Conservation (phyloP, 1,140 invertebrate genomes). For the Zaprionus taronus region DNA sequence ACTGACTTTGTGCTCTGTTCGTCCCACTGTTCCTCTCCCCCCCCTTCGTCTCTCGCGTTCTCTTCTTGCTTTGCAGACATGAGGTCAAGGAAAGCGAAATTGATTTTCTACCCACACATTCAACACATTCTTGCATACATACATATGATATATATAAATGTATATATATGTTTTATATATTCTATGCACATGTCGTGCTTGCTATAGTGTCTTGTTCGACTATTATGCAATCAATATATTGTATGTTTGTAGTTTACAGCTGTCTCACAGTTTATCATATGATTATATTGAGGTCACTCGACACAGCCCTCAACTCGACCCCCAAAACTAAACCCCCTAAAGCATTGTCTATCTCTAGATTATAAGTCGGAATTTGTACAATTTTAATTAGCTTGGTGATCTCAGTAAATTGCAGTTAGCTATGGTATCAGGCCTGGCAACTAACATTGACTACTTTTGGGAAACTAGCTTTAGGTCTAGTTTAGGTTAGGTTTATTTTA, state of each 20-base stretch:
- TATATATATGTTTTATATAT: constrained; percentile 5
- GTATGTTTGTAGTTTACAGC: not conserved
- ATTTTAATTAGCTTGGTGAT: not conserved
- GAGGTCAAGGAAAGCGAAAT: constrained; percentile 80
- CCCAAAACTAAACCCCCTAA: not conserved
- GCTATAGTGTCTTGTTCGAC: not conserved
- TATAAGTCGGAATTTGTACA: not conserved
- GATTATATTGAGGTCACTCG: constrained; percentile 2
- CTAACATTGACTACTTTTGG: too few relatives aligned
- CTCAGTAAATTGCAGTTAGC: too few relatives aligned
- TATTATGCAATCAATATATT: constrained; percentile 8
- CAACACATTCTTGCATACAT: not conserved
- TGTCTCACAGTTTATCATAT: constrained; percentile 2
- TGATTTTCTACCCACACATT: constrained; percentile 56
- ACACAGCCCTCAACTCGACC: not conserved
- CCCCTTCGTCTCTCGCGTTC: constrained; percentile 18
- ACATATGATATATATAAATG: not conserved
- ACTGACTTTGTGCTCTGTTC: constrained; percentile 36
- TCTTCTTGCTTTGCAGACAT: constrained; percentile 3
- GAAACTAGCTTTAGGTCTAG: too few relatives aligned
- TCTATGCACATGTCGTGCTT: not conserved
- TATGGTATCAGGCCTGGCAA: too few relatives aligned
- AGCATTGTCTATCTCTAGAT: not conserved
- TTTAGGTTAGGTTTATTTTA: too few relatives aligned
- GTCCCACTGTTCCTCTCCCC: constrained; percentile 9